Conservation (phyloP, 2,113 vertebrate species). For the Corydoras maculifer region DNA sequence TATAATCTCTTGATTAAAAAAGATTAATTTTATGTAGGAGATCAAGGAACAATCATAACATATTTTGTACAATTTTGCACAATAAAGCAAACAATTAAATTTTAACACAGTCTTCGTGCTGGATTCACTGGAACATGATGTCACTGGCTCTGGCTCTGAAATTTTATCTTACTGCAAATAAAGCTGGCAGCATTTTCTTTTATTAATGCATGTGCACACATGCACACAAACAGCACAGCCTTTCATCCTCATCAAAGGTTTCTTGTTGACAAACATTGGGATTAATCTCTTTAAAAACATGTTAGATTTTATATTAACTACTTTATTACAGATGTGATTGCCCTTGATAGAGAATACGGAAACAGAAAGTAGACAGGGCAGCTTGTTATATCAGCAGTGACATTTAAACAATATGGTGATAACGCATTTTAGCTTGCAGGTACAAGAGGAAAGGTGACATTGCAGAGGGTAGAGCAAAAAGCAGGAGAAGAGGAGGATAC, state of each 20-base stretch:
- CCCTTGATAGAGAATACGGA: conserved; percentile 40
- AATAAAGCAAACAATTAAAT: too few species aligned
- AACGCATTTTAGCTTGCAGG: conserved; percentile 34
- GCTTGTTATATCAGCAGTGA: background rate
- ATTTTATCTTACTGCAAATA: conserved; percentile 23
- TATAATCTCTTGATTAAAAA: too few species aligned
- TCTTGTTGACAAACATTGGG: conserved; percentile 43
- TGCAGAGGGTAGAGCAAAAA: conserved; percentile 1
- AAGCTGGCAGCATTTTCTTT: conserved; percentile 36
- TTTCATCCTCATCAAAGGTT: conserved; percentile 48
- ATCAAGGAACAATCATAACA: too few species aligned
- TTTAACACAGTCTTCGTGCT: too few species aligned
- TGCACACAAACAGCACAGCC: conserved; percentile 26
- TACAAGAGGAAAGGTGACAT: conserved; percentile 25
- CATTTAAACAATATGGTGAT: conserved; percentile 41
- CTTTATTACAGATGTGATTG: conserved; percentile 35
- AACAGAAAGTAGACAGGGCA: conserved; percentile 1
- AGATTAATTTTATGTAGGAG: too few species aligned
- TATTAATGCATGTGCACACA: conserved; percentile 31
- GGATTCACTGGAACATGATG: conserved; percentile 20
- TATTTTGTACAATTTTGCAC: too few species aligned
- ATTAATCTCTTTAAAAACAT: conserved; percentile 40
- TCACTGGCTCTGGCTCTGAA: conserved; percentile 2
- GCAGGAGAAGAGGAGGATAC: background rate
- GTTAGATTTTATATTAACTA: conserved; percentile 28